These are phyloP conservation scores for Gymnobelideus leadbeateri DNA, from an alignment of 2,113 vertebrate genomes.

Conservation along the genomic window DNA sequence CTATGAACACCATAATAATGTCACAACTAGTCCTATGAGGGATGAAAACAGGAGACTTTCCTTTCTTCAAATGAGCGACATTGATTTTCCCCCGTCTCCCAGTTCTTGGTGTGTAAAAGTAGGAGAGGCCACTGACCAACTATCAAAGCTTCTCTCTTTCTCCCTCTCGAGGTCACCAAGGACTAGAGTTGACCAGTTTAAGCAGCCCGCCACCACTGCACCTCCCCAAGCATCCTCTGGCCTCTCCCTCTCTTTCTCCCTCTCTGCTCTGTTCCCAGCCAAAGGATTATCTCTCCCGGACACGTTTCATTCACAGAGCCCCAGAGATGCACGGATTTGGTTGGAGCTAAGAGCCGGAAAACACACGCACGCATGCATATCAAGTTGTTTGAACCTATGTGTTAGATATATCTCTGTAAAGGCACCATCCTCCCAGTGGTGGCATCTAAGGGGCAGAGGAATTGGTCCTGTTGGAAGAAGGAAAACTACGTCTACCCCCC, in stretches of 20 bases:
- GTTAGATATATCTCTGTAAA: background rate
- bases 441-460: background rate
- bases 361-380: constrained; percentile 45
- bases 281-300: constrained; percentile 50
- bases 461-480: background rate
- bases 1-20: background rate
- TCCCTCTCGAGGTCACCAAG: constrained; percentile 40
- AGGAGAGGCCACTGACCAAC: constrained; percentile 60
- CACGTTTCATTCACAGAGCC: constrained; percentile 66
- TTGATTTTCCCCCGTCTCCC: constrained; percentile 25
- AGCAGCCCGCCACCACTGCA: constrained; percentile 51
- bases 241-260: background rate
- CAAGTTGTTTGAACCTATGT: constrained; percentile 34
- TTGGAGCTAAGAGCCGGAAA: constrained; percentile 66
- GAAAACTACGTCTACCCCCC: background rate
- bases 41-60: background rate
- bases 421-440: background rate
- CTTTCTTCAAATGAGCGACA: background rate
- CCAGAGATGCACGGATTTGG: constrained; percentile 45
- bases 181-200: constrained; percentile 42
- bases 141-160: constrained; percentile 9
- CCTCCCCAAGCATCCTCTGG: constrained; percentile 2
- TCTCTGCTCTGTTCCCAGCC: constrained; percentile 12
- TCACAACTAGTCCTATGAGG: background rate
- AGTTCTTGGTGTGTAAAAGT: constrained; percentile 57